Evolutionary conservation across 2,888 invertebrate species (phyloP), one percentile per base, ranked within the genome.

Genomic region (Tethea ocularis): DNA sequence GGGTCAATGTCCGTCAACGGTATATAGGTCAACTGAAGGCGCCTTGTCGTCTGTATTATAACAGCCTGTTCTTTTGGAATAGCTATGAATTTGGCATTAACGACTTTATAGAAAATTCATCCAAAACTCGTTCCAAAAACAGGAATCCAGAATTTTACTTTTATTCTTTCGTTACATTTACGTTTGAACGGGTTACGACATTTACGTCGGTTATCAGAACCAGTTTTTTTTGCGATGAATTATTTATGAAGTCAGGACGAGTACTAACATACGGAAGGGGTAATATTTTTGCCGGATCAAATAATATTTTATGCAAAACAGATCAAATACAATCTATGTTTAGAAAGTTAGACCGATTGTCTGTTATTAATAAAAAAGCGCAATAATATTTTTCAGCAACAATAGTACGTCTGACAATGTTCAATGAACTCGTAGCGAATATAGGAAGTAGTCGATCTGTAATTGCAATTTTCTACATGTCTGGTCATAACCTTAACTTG

Each of bases 1-100:
- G 82, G 89, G 90, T 92, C 89, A 91, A 88, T 83, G 90, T 82
- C 88, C 92, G 83, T 72, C 67, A 72, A 68, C 80, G 77, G 84
- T 86, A 91, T 91, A 91, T 93, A 86, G 92, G 92, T 91, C 91
- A 92, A 82, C 78, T 67, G 81, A 82, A 88, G 90, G 91, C 91
- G 91, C 91, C 91, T 84, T 74, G 71, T 78, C 81, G 89, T 89
- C 90, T 90, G 83, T 88, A 84, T 86, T 88, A 87, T 87, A 85
- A 83, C 84, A 85, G 83, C 75, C 78, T 77, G 79, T 74, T 72
- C 71, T 70, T 71, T 57, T 68, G 61, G 63, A 58, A 72, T 74
- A 74, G 67, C 66, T 74, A 76, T 79, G 77, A 86, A 83, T 80
- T 82, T 73, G 75, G 69, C 68, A 75, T 72, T 69, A 78, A 71